Base-by-base conservation (phyloP, 2,888 invertebrate genomes). In the Isotomurus palustris region DNA sequence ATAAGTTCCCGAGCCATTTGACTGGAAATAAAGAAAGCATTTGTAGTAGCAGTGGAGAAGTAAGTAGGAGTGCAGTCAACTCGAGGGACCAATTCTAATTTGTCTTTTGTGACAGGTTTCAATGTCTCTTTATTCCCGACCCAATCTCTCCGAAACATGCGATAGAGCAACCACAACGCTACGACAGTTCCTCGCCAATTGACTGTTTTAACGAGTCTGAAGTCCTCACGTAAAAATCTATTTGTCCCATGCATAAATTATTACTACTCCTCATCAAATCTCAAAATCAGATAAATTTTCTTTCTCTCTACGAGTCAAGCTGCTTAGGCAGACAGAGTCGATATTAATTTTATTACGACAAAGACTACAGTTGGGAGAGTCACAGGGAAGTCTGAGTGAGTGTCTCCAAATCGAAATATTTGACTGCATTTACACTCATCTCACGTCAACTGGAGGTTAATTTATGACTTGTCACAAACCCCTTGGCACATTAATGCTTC, bases 71-170 rank as follows among this genome's bases (percentile, higher is more conserved):
- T 35, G 28, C 36, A 14, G 32, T 19, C 51, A 41, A 48, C 60
- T 48, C 57, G 19, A 40, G 63, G 63, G 60, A 63, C 63, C 53
- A 56, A 57, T 60, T 57, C 52, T 53, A 60, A 63, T 63, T 63
- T 60, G 63, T 59, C 58, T 56, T 47, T 24, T 50, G 25, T 59
- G 62, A 59, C 62, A 59, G 50, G 35, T 8, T 32, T 35, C 21
- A 35, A 43, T 22, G 43, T 22, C 43, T 43, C 24, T 44, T 43
- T 43, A 22, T 43, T 24, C 43, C 43, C 43, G n/a, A 43, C 24
- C 24, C 22, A 43, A 43, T 43, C 24, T 24, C 24, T 19, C 14
- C 24, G 12, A 12, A 24, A 43, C 43, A 43, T 43, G 43, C 43
- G 19, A 43, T 24, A 22, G 3, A 22, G 32, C 8, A 14, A 32